Base-by-base conservation (phyloP, 1,140 invertebrate species). In the Odontomachus brunneus region DNA sequence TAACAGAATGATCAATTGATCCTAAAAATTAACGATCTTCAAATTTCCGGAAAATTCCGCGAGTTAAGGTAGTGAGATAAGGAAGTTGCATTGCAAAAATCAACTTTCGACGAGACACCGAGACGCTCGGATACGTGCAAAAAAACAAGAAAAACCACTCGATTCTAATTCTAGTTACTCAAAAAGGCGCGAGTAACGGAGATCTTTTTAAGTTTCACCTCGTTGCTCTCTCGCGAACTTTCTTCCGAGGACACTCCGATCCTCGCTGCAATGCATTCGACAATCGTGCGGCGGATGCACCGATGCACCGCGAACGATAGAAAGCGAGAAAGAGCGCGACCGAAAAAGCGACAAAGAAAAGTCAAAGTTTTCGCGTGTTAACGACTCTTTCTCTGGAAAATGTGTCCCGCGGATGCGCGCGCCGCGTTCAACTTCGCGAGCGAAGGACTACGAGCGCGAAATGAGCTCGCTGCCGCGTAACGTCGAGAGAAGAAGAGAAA, bases 221-320 rank as follows among this genome's bases (percentile, higher is more conserved):
- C 11, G 12, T 38, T 44, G 17, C 51, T 49, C 19, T 17, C 19
- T 26, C 22, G 14, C 17, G 3, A 51, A 17, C 24, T 63, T 63
- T 53, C 19, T 62, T 82, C 22, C 22, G 22, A 78, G 63, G 53
- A 0, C 51, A 76, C 19, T 65, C 74, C 29, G 29, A 82, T 33
- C 29, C 22, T n/a, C 24, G 26, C 49, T 48, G 29, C n/a, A n/a
- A 69, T 29, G 26, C n/a, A 51, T 71, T 75, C 66, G 86, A 89
- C 89, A 90, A 92, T 90, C 91, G 91, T 57, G 86, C 86, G 14
- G 33, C 3, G 2, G 51, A 26, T 14, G 86, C 84, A 90, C 82
- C 87, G 84, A 74, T 53, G 69, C 53, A 29, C 19, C 51, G 60
- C 53, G 48, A 65, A 26, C 29, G 17, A 12, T 17, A 55, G 17